Conservation (phyloP, 2,797 vertebrate species). For the Girardinus metallicus region DNA sequence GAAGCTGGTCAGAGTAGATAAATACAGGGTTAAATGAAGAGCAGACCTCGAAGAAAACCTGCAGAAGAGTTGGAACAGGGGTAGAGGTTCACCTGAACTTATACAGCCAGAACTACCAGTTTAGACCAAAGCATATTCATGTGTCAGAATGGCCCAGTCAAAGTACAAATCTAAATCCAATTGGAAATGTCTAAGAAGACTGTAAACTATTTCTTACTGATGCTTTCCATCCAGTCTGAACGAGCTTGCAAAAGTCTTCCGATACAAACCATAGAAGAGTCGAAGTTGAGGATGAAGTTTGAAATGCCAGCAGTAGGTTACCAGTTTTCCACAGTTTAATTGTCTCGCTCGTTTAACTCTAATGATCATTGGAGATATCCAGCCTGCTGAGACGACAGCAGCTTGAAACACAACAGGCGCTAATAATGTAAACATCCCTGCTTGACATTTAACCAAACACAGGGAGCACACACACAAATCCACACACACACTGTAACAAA, state of each 20-base stretch:
- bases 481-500: constrained; percentile 8
- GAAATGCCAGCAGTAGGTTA: not conserved
- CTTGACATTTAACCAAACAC: constrained; percentile 20
- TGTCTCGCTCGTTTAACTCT: not conserved
- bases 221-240: not conserved
- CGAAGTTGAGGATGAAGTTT: not conserved
- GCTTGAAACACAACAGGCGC: constrained; percentile 12
- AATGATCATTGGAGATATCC: constrained; percentile 23
- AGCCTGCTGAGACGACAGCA: constrained; percentile 5
- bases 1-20: not conserved
- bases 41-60: not conserved
- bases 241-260: not conserved
- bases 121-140: not conserved
- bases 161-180: not conserved
- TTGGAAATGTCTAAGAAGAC: not conserved
- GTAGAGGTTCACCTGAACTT: not conserved
- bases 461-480: constrained; percentile 30
- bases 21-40: not conserved
- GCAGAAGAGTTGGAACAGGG: not conserved
- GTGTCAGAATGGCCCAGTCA: not conserved
- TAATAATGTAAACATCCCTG: constrained; percentile 7
- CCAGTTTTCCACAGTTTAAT: not conserved
- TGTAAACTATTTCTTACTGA: not conserved
- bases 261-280: not conserved
- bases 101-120: not conserved